phyloP scores from a whole-genome alignment of 2,113 vertebrate species.

The Boleophthalmus pectinirostris region DNA sequence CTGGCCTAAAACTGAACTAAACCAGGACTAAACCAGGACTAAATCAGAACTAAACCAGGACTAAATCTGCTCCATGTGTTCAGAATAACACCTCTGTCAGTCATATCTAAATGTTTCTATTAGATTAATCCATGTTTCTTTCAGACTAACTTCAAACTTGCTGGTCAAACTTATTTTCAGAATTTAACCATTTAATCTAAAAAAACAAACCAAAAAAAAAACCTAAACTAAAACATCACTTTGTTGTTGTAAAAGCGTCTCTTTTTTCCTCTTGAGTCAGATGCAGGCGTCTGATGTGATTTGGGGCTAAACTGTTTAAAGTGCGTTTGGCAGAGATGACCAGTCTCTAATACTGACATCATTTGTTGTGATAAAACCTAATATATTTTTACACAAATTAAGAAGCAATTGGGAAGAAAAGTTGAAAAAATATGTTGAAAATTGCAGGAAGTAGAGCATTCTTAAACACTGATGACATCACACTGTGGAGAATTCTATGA shows the following conservation, averaged over 20 bases:
- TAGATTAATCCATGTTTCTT: slow-evolving; percentile 8
- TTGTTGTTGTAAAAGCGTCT: slow-evolving; percentile 2
- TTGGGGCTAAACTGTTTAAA: neutral
- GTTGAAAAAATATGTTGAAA: too few relatives aligned
- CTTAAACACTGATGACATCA: too few relatives aligned
- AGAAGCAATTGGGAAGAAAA: too few relatives aligned
- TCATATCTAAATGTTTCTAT: too few relatives aligned
- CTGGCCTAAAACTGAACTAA: neutral
- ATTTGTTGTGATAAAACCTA: too few relatives aligned
- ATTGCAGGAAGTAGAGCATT: too few relatives aligned
- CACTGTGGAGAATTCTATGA: too few relatives aligned
- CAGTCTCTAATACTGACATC: neutral
- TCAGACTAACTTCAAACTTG: neutral
- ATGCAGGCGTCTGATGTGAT: neutral
- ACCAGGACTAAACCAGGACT: neutral
- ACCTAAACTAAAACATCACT: too few relatives aligned
- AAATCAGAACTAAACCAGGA: neutral
- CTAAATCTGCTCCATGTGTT: neutral
- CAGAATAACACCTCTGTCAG: too few relatives aligned
- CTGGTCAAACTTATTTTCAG: slow-evolving; percentile 9
- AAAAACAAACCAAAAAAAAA: too few relatives aligned
- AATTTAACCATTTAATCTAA: neutral
- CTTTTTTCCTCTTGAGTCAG: neutral
- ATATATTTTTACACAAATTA: too few relatives aligned
- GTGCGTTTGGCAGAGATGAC: neutral